Evolutionary conservation across 2,113 vertebrate species (phyloP).

Genomic region (Cisticola juncidis): DNA sequence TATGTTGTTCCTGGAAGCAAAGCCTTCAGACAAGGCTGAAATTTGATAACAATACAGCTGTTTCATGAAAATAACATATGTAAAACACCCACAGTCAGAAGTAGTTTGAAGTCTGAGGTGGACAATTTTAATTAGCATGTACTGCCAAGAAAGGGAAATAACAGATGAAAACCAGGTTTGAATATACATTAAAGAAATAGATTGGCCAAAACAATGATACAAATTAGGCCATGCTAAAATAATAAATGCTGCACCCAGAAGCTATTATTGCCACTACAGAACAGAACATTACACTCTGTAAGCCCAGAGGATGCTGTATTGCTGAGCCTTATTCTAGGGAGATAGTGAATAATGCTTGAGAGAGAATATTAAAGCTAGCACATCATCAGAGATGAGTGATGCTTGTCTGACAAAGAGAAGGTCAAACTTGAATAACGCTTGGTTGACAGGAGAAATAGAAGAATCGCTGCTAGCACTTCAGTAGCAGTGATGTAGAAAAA

Average conservation of each 20-base stretch:
- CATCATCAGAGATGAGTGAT: slow-evolving; percentile 25
- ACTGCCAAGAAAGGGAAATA: neutral
- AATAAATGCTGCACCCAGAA: neutral
- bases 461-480: slow-evolving; percentile 18
- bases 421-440: slow-evolving; percentile 47
- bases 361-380: slow-evolving; percentile 11
- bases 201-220: neutral
- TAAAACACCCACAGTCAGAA: neutral
- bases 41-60: neutral
- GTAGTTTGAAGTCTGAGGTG: neutral
- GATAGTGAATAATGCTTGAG: neutral
- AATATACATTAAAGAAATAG: neutral
- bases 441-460: slow-evolving; percentile 41
- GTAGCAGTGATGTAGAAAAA: slow-evolving; percentile 51
- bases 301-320: neutral
- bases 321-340: neutral
- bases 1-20: neutral
- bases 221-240: slow-evolving; percentile 3
- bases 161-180: neutral
- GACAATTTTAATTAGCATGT: neutral
- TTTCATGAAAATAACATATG: neutral
- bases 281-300: neutral
- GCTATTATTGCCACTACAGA: neutral
- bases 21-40: neutral
- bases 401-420: slow-evolving; percentile 46